These are phyloP conservation scores for Halocynthia roretzi DNA, from an alignment of 23 tunicate species.

Conservation along the genomic window DNA sequence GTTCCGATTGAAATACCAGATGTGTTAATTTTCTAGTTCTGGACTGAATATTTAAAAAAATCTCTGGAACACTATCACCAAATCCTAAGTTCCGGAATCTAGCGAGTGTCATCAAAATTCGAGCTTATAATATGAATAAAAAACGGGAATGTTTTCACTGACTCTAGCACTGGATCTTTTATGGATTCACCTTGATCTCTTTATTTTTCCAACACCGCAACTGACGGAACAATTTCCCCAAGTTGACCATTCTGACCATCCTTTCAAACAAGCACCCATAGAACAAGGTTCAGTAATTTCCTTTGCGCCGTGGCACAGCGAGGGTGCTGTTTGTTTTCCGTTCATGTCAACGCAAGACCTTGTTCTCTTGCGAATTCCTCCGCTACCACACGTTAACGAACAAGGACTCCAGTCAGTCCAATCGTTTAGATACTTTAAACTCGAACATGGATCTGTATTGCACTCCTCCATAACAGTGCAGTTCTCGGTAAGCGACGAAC, in stretches of 20 bases:
- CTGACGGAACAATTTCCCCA: constrained; percentile 2
- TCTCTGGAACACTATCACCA: too few species aligned
- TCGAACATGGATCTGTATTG: constrained; percentile 10
- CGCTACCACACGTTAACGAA: constrained; percentile 11
- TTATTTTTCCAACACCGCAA: constrained; percentile 17
- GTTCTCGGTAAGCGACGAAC: neutral
- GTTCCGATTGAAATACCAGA: too few species aligned
- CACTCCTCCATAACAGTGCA: neutral
- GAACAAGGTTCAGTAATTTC: neutral
- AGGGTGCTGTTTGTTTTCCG: neutral
- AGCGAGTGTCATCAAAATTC: too few species aligned
- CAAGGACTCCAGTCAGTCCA: constrained; percentile 20
- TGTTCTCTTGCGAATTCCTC: neutral
- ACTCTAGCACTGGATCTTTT: too few species aligned
- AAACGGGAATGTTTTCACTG: too few species aligned
- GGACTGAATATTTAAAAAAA: too few species aligned
- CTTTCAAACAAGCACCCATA: neutral
- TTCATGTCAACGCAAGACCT: constrained; percentile 4
- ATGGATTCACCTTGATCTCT: constrained; percentile 6
- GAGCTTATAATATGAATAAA: too few species aligned
- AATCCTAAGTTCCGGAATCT: too few species aligned
- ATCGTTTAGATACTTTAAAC: neutral
- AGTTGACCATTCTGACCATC: constrained; percentile 15
- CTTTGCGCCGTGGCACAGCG: neutral
- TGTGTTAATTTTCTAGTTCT: too few species aligned